A percentile compares a stretch with the other conserved stretches of the same genome.
These are phyloP conservation scores for Coecobrya sp. DNA, from an alignment of 2,888 invertebrate genomes.

Conservation along the genomic window DNA sequence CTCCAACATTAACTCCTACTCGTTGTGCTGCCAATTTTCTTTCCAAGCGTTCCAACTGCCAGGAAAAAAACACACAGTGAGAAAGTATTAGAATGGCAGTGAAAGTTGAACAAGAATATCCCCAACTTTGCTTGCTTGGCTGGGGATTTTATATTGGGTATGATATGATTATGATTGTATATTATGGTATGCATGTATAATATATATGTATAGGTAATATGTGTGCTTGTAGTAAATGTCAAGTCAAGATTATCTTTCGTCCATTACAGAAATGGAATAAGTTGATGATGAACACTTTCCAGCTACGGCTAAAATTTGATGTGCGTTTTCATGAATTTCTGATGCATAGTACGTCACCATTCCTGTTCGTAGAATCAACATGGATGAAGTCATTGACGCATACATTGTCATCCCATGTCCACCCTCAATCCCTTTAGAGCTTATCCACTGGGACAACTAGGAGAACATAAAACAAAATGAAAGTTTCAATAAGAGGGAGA, in stretches of 20 bases:
- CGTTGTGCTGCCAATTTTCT: conserved; percentile 61
- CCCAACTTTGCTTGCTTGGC: background rate
- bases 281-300: conserved; percentile 63
- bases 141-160: background rate
- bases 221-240: conserved; percentile 29
- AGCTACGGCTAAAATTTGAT: conserved; percentile 52
- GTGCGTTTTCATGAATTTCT: conserved; percentile 69
- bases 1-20: conserved; percentile 66
- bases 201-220: background rate
- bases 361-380: conserved; percentile 53
- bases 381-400: conserved; percentile 45
- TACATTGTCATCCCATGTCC: conserved; percentile 62
- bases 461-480: conserved; percentile 45
- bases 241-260: conserved; percentile 50
- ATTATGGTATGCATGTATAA: background rate
- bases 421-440: conserved; percentile 49
- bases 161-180: background rate
- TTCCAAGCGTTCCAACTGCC: conserved; percentile 67
- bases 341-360: conserved; percentile 61
- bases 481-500: conserved; percentile 14
- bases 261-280: conserved; percentile 65
- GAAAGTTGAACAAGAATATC: conserved; percentile 27
- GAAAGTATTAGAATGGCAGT: background rate
- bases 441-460: conserved; percentile 67
- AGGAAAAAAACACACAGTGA: conserved; percentile 28